Percentiles rank a stretch among this genome's conserved stretches.
Conservation (phyloP, 2,888 invertebrate species). For the Sericinus montela region DNA sequence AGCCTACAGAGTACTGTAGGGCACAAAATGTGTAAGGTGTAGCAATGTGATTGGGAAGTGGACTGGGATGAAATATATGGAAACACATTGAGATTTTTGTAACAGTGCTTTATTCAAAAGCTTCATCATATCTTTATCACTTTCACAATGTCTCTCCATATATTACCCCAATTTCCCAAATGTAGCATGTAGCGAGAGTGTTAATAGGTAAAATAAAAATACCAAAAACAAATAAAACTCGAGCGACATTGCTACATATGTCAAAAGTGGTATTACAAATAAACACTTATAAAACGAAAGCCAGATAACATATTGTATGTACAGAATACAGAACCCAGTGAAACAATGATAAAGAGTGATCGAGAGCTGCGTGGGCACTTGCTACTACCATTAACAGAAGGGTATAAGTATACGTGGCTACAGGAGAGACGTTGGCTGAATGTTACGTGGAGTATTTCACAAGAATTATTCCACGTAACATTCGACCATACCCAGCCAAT, state of each 20-base stretch:
- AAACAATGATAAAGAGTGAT: slow-evolving; percentile 72
- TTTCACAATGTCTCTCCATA: slow-evolving; percentile 85
- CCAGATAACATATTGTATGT: slow-evolving; percentile 74
- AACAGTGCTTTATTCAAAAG: slow-evolving; percentile 84
- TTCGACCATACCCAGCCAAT: not conserved
- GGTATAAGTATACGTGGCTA: slow-evolving; percentile 15
- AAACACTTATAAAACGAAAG: slow-evolving; percentile 76
- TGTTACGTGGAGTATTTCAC: not conserved
- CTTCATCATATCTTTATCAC: slow-evolving; percentile 79
- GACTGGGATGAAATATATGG: slow-evolving; percentile 75
- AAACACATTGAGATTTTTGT: slow-evolving; percentile 84
- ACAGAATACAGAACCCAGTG: slow-evolving; percentile 73
- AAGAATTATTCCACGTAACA: not conserved
- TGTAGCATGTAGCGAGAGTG: slow-evolving; percentile 77
- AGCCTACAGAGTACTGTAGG: not conserved
- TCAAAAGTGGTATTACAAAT: slow-evolving; percentile 81
- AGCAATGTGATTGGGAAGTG: slow-evolving; percentile 43
- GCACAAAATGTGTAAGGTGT: not conserved
- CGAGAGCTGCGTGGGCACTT: slow-evolving; percentile 52
- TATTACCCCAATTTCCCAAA: slow-evolving; percentile 83
- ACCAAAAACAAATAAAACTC: slow-evolving; percentile 62
- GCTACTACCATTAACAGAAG: slow-evolving; percentile 25
- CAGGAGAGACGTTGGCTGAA: not conserved
- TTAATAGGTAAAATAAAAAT: slow-evolving; percentile 64
- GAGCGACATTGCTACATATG: slow-evolving; percentile 79